Evolutionary conservation across 2,797 vertebrate genomes (phyloP).

Genomic region (Margarornis squamiger): DNA sequence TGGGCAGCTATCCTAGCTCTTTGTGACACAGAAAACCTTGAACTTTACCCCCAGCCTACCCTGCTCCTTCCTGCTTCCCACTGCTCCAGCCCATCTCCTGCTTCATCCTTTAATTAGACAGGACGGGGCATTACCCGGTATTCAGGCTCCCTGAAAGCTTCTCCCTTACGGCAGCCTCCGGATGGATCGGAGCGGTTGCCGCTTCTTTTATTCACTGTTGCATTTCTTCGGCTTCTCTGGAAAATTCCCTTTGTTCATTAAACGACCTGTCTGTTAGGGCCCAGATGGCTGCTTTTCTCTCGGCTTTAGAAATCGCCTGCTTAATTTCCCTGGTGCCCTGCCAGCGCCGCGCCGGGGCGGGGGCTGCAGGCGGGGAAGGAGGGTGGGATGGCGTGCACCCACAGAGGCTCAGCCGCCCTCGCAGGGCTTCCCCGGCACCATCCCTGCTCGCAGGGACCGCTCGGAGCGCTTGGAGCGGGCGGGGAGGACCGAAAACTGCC

Average conservation of each 20-base stretch:
- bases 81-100: not conserved
- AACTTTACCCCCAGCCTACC: not conserved
- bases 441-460: not conserved
- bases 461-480: not conserved
- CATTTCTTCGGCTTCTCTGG: not conserved
- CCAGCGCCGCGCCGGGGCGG: not conserved
- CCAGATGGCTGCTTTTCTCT: slow-evolving; percentile 36
- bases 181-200: not conserved
- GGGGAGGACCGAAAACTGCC: not conserved
- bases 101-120: not conserved
- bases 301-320: not conserved
- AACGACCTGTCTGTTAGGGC: not conserved
- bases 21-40: not conserved
- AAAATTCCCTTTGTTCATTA: slow-evolving; percentile 22
- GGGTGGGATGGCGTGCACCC: fast-evolving
- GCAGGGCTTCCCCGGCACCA: not conserved
- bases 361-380: not conserved
- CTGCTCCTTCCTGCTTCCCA: slow-evolving; percentile 10
- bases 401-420: fast-evolving
- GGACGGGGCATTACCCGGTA: not conserved
- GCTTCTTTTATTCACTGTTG: not conserved
- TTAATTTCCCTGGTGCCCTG: slow-evolving; percentile 30
- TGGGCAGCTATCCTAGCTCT: not conserved
- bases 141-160: not conserved
- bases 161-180: not conserved